phyloP scores from a whole-genome alignment of 2,113 vertebrate genomes.

The Esox niger region DNA sequence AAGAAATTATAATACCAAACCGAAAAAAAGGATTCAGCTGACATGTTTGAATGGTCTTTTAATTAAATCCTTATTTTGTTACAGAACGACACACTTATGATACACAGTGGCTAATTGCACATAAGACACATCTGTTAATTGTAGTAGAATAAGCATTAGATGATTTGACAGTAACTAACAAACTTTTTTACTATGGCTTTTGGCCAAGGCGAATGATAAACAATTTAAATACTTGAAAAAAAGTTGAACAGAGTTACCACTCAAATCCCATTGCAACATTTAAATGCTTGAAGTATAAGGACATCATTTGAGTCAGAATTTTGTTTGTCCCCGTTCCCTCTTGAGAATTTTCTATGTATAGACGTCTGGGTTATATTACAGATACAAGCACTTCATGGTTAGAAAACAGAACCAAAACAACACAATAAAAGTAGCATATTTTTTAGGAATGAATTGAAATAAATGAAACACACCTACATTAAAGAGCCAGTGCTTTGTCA shows the following conservation, averaged over 20 bases:
- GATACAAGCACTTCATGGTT: conserved; percentile 18
- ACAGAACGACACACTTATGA: conserved; percentile 50
- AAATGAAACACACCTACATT: conserved; percentile 8
- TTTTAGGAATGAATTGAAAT: neutral
- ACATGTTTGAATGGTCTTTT: conserved; percentile 49
- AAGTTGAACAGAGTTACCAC: neutral
- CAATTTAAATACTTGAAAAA: neutral
- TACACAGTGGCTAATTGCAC: conserved; percentile 60
- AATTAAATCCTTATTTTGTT: conserved; percentile 37
- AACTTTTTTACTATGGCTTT: conserved; percentile 19
- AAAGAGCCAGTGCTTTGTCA: too few relatives aligned
- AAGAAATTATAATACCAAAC: neutral
- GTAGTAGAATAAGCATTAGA: conserved; percentile 42
- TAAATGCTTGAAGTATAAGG: conserved; percentile 21
- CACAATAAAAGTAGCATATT: conserved; percentile 15
- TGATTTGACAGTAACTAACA: conserved; percentile 43
- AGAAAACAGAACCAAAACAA: conserved; percentile 4
- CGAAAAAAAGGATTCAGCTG: conserved; percentile 3
- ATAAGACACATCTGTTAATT: conserved; percentile 37
- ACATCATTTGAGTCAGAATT: conserved; percentile 11
- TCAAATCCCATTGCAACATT: conserved; percentile 13
- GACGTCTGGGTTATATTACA: neutral
- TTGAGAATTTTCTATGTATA: neutral
- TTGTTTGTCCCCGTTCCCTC: conserved; percentile 2
- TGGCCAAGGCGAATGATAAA: conserved; percentile 21